These are phyloP conservation scores for Nemapogon koenigi DNA, from an alignment of 2,888 invertebrate species.

Conservation along the genomic window DNA sequence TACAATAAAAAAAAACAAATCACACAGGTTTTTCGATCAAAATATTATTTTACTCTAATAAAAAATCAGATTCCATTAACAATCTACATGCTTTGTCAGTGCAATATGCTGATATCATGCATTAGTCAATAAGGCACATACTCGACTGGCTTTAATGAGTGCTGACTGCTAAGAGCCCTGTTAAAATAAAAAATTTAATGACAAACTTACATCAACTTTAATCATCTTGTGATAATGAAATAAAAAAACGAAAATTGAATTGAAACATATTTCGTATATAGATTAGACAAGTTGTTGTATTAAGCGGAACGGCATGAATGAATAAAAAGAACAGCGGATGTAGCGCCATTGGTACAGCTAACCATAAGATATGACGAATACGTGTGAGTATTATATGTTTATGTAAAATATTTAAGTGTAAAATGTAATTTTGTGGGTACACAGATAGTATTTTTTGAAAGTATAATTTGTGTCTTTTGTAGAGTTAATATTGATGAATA, in stretches of 20 bases:
- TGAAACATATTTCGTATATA: background rate
- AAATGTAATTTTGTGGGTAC: too few relatives aligned
- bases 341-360: background rate
- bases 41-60: too few relatives aligned
- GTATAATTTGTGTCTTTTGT: too few relatives aligned
- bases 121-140: constrained; percentile 59
- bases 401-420: too few relatives aligned
- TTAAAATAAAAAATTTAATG: constrained; percentile 48
- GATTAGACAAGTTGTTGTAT: background rate
- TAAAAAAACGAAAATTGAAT: constrained; percentile 5
- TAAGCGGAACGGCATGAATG: background rate
- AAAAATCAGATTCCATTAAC: too few relatives aligned
- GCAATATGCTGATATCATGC: too few relatives aligned
- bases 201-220: constrained; percentile 9
- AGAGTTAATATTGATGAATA: too few relatives aligned
- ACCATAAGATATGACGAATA: background rate
- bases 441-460: too few relatives aligned
- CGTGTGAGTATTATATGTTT: too few relatives aligned
- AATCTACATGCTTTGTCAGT: too few relatives aligned
- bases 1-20: too few relatives aligned
- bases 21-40: too few relatives aligned
- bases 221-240: constrained; percentile 8
- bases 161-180: constrained; percentile 67
- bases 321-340: background rate
- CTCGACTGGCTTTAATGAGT: constrained; percentile 66